Conservation (phyloP, 2,797 vertebrate species). For the Pantherophis vulpinus region DNA sequence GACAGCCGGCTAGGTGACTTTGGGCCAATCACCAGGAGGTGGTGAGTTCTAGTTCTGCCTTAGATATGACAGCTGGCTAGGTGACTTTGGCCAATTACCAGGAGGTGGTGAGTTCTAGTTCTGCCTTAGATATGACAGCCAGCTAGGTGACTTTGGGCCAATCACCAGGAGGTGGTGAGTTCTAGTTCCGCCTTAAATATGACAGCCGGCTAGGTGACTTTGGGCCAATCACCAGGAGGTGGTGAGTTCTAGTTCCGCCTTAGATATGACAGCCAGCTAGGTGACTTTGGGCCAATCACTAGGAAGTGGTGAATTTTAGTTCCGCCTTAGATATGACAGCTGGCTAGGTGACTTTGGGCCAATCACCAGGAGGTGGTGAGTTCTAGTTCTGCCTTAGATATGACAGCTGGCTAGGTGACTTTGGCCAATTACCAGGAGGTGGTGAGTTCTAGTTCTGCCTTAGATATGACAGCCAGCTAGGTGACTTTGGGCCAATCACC, state of each 20-base stretch:
- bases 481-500: too few species aligned
- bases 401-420: fast-evolving
- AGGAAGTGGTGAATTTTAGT: not conserved
- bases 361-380: not conserved
- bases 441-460: too few species aligned
- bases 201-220: fast-evolving
- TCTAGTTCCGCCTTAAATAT: not conserved
- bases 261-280: too few species aligned
- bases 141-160: not conserved
- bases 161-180: not conserved
- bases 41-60: not conserved
- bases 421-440: too few species aligned
- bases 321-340: fast-evolving
- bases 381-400: not conserved
- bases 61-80: fast-evolving
- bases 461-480: too few species aligned
- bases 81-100: not conserved
- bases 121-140: too few species aligned
- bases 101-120: too few species aligned
- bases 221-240: not conserved
- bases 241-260: too few species aligned
- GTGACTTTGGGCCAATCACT: not conserved
- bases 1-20: not conserved
- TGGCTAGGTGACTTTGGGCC: not conserved
- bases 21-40: not conserved